Evolutionary conservation across 2,888 invertebrate genomes (phyloP).

Genomic region (Sabatieria punctata): DNA sequence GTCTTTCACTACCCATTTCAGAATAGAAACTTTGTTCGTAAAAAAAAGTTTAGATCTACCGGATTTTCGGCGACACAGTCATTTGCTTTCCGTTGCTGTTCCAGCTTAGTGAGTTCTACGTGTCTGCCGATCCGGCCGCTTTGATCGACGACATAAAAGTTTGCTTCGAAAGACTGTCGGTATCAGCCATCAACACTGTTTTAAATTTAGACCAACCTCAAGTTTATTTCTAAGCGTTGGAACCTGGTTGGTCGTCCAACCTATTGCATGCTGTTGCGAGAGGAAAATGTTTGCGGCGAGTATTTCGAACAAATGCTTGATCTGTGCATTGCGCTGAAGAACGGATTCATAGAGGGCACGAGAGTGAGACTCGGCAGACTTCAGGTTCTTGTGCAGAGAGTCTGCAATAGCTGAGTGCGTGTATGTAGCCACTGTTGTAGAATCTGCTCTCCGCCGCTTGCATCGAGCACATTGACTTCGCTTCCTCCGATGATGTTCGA

Average conservation of each 20-base stretch:
- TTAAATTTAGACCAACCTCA: constrained; percentile 65
- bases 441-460: constrained; percentile 92
- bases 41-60: constrained; percentile 61
- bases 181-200: no score
- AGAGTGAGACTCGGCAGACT: constrained; percentile 73
- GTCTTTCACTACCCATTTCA: no score
- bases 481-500: constrained; percentile 42
- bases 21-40: no score
- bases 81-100: constrained; percentile 93
- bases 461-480: constrained; percentile 93
- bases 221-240: constrained; percentile 95
- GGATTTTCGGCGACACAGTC: constrained; percentile 90
- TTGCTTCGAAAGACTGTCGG: no score
- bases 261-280: constrained; percentile 77
- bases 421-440: no score
- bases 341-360: constrained; percentile 85
- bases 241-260: constrained; percentile 89
- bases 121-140: constrained; percentile 89
- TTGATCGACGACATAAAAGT: constrained; percentile 91
- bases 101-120: constrained; percentile 95
- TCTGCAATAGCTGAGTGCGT: no score
- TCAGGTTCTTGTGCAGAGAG: no score
- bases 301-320: constrained; percentile 92
- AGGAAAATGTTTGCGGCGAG: constrained; percentile 59
- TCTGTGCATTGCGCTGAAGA: constrained; percentile 84